Base-by-base conservation (phyloP, 2,888 invertebrate species). In the Harpagoxenus sublaevis region DNA sequence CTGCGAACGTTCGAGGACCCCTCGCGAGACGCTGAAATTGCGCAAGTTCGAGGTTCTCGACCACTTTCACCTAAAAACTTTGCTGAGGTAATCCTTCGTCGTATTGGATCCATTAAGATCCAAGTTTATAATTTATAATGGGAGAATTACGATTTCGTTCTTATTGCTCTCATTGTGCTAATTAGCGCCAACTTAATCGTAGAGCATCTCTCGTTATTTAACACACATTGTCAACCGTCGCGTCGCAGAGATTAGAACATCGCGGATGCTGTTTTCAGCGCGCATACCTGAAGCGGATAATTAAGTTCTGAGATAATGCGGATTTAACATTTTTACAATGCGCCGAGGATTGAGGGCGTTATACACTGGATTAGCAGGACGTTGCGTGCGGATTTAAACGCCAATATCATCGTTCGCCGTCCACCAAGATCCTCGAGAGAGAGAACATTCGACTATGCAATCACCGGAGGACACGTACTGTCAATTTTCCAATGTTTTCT, bases 31-130 rank as follows among this genome's bases (percentile, higher is more conserved):
- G 28, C 31, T 28, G n/a, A 53, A 78, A 12, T 78, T 55, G 31
- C 55, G 39, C 23, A 18, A 66, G 31, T n/a, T 55, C 53, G 35
- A 45, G 15, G n/a, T 18, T 31, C 31, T 45, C 31, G 45, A 55
- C 6, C 45, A 18, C 15, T 10, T 57, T 45, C 28, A 42, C 12
- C 42, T 35, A 45, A 45, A 9, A 57, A 66, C 45, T 57, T 55
- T 23, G 10, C 28, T 31, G 78, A 78, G 78, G 78, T 78, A 78
- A 78, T 78, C 45, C 31, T 78, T 66, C 31, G 31, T 42, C 18
- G 18, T 15, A 51, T 35, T 0, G 6, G 6, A 35, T 35, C 35
- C 35, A 35, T 35, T 15, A 12, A 57, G 12, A 57, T n/a, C 2
- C 66, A 12, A 55, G 12, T 45, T 66, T 45, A 15, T 9, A n/a